phyloP scores from a whole-genome alignment of 2,113 vertebrate species.

The Pelmatolapia mariae region DNA sequence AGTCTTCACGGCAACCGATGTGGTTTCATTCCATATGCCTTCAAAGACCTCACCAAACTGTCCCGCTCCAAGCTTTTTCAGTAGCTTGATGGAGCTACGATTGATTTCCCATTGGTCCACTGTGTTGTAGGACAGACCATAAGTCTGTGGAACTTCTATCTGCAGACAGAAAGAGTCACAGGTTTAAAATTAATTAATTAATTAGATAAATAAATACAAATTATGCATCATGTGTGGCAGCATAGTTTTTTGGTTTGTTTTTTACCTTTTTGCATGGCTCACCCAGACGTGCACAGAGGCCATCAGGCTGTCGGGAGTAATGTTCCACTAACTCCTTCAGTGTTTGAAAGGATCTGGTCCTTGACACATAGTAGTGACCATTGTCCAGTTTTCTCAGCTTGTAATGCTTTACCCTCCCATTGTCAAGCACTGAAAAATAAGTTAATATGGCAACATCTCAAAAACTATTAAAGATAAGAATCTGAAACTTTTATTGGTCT shows the following conservation, averaged over 20 bases:
- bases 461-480: background rate
- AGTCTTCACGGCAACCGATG: conserved; percentile 89
- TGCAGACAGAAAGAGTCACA: background rate
- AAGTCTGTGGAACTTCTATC: conserved; percentile 48
- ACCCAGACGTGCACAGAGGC: conserved; percentile 78
- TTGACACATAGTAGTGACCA: conserved; percentile 75
- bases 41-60: conserved; percentile 96
- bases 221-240: background rate
- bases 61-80: conserved; percentile 84
- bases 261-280: conserved; percentile 87
- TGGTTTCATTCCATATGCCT: conserved; percentile 90
- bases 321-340: conserved; percentile 78
- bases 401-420: conserved; percentile 84
- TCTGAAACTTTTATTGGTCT: background rate
- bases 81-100: conserved; percentile 77
- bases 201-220: background rate
- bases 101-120: conserved; percentile 94
- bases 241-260: background rate
- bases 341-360: conserved; percentile 66
- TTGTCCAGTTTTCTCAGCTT: conserved; percentile 74
- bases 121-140: conserved; percentile 89
- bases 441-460: background rate
- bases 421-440: conserved; percentile 78
- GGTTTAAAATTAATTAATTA: background rate
- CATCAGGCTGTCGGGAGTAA: conserved; percentile 73